A percentile compares a stretch with the other conserved stretches of the same genome.
Evolutionary conservation across 2,113 vertebrate genomes (phyloP).

Genomic region (Nansenia antarctica): DNA sequence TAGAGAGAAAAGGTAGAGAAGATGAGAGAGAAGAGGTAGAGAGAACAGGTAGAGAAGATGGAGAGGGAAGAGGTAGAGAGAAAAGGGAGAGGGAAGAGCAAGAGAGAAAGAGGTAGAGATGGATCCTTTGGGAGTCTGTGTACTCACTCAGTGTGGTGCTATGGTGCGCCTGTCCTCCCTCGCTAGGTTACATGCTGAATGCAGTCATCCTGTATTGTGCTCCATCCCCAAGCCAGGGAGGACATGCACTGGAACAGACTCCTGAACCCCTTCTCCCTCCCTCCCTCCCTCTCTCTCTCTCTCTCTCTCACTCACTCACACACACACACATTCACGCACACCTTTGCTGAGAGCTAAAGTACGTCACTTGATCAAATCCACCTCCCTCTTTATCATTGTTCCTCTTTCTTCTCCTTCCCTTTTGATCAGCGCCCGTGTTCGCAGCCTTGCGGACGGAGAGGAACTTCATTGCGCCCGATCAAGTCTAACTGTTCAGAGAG

Average conservation of each 20-base stretch:
- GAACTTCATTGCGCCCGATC: background rate
- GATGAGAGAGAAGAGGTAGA: background rate
- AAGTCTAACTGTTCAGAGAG: background rate
- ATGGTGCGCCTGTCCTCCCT: background rate
- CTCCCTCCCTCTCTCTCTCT: background rate
- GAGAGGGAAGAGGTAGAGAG: background rate
- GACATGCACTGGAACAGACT: slow-evolving; percentile 77
- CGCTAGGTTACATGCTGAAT: background rate
- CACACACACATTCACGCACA: background rate
- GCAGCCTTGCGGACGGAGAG: background rate
- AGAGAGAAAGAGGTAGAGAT: background rate
- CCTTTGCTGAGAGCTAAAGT: background rate
- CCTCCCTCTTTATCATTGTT: slow-evolving; percentile 7
- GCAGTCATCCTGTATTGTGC: background rate
- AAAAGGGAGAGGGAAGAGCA: background rate
- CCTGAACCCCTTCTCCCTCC: slow-evolving; percentile 40
- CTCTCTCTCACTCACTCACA: background rate
- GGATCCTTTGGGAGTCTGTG: background rate
- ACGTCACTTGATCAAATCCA: background rate
- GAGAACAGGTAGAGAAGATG: background rate
- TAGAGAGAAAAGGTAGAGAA: background rate
- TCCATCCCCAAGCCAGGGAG: slow-evolving; percentile 5
- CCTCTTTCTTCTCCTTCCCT: slow-evolving; percentile 4
- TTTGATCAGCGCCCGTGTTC: slow-evolving; percentile 7
- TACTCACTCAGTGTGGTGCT: slow-evolving; percentile 8